Evolutionary conservation across 2,888 invertebrate genomes (phyloP), one percentile per base, ranked within the genome.

Genomic region (Pterostichus niger): DNA sequence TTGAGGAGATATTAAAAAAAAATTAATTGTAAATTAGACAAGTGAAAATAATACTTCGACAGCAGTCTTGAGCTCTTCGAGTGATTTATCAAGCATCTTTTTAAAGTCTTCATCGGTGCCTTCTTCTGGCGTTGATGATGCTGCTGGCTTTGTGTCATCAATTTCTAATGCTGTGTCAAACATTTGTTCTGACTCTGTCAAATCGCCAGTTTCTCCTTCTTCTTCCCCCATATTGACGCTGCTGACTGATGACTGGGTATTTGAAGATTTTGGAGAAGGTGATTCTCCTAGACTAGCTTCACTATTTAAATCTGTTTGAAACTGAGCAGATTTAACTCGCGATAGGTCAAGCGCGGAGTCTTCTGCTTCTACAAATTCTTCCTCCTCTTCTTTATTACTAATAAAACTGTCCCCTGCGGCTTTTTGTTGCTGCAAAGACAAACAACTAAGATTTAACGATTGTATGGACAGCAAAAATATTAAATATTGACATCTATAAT

Each of bases 381-480:
- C 40, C 40, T 40, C 40, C 5, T 40, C 17, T 77, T 80, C 78
- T 11, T 76, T 79, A 68, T 84, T 82, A 46, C 79, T 84, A 44
- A 83, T 83, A 40, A 40, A 46, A 13, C 79, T 82, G 40, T 82
- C 82, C 15, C 13, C 64, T 15, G 83, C 77, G 11, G 80, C 68
- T 15, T 85, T 86, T 87, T 35, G 79, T 84, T 24, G 88, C 87
- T 6, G 87, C 87, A 84, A 87, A 13, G 86, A 82, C 86, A 87
- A 11, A 85, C 78, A 9, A 85, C 79, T 86, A 85, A 6, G 82
- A n/a, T 1, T 24, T 1, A 24, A 24, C 24, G 3, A 24, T 24
- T 24, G 24, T 3, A 24, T 24, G 24, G 24, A 24, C n/a, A n/a
- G n/a, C n/a, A n/a, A n/a, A n/a, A n/a, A n/a, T n/a, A n/a, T n/a